Evolutionary conservation across 2,888 invertebrate genomes (phyloP).

Genomic region (Apamea sordens): DNA sequence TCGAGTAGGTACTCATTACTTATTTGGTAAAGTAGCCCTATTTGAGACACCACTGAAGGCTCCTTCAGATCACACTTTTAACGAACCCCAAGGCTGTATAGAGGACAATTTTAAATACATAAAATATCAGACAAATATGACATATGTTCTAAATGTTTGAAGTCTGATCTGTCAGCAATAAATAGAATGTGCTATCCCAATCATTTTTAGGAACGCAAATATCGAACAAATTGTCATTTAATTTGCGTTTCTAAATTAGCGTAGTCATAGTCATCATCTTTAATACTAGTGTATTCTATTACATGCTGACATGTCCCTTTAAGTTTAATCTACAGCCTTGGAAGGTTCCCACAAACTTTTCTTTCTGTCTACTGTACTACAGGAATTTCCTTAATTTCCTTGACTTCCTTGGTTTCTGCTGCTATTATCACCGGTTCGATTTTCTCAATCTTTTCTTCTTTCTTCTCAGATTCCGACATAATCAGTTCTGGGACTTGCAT

Average conservation of each 20-base stretch:
- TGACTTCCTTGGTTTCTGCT: slow-evolving; percentile 63
- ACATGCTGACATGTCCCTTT: not conserved
- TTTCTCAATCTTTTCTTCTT: slow-evolving; percentile 74
- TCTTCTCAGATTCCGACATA: slow-evolving; percentile 82
- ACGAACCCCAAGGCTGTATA: slow-evolving; percentile 28
- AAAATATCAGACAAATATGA: slow-evolving; percentile 15
- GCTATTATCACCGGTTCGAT: slow-evolving; percentile 67
- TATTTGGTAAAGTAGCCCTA: slow-evolving; percentile 88
- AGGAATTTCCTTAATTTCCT: slow-evolving; percentile 54
- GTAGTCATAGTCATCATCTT: not conserved
- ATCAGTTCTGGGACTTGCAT: slow-evolving; percentile 86
- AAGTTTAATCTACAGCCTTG: slow-evolving; percentile 22
- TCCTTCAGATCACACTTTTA: slow-evolving; percentile 39
- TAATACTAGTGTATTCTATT: not conserved
- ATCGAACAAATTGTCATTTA: not conserved
- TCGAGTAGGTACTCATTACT: slow-evolving; percentile 72
- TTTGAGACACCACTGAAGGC: slow-evolving; percentile 55
- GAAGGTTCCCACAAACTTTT: not conserved
- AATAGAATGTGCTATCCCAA: slow-evolving; percentile 2
- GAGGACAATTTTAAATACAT: not conserved
- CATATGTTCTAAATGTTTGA: not conserved
- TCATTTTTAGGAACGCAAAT: slow-evolving; percentile 13
- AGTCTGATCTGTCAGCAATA: not conserved
- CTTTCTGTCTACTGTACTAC: slow-evolving; percentile 36
- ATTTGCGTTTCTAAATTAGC: slow-evolving; percentile 1